phyloP scores from a whole-genome alignment of 2,797 vertebrate genomes.

The Typhlichthys subterraneus region DNA sequence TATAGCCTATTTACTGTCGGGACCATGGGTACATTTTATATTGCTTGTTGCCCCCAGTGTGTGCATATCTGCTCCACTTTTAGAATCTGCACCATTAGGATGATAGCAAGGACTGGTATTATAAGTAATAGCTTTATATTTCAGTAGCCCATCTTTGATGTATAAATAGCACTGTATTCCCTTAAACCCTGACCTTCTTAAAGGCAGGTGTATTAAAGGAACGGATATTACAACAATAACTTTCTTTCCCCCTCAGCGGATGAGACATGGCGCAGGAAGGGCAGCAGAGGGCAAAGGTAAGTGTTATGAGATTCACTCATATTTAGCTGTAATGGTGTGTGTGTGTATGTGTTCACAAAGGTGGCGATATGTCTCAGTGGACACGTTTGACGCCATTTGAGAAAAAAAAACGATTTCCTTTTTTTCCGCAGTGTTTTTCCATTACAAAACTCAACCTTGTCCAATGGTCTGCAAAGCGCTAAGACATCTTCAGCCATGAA shows the following conservation, averaged over 20 bases:
- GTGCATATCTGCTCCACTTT: constrained; percentile 44
- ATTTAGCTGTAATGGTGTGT: neutral
- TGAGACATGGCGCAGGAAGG: constrained; percentile 2
- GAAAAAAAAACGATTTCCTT: neutral
- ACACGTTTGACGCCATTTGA: neutral
- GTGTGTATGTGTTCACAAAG: neutral
- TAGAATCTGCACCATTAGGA: constrained; percentile 28
- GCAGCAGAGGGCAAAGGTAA: constrained; percentile 6
- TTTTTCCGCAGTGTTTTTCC: constrained; percentile 20
- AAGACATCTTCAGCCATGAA: constrained; percentile 66
- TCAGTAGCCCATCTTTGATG: constrained; percentile 20
- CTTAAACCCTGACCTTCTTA: constrained; percentile 43
- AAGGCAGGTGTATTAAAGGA: constrained; percentile 7
- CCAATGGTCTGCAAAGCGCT: constrained; percentile 66
- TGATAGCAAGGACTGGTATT: constrained; percentile 31
- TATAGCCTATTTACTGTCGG: constrained; percentile 42
- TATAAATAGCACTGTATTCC: constrained; percentile 11
- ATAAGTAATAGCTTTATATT: constrained; percentile 32
- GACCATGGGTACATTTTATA: constrained; percentile 31
- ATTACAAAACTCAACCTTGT: constrained; percentile 48
- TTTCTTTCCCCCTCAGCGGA: constrained; percentile 11
- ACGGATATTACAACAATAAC: constrained; percentile 12
- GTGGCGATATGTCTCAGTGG: neutral
- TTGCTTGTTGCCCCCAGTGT: constrained; percentile 27
- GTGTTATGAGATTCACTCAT: neutral